Base-by-base conservation (phyloP, 2,113 vertebrate species). In the Catharus fuscescens region DNA sequence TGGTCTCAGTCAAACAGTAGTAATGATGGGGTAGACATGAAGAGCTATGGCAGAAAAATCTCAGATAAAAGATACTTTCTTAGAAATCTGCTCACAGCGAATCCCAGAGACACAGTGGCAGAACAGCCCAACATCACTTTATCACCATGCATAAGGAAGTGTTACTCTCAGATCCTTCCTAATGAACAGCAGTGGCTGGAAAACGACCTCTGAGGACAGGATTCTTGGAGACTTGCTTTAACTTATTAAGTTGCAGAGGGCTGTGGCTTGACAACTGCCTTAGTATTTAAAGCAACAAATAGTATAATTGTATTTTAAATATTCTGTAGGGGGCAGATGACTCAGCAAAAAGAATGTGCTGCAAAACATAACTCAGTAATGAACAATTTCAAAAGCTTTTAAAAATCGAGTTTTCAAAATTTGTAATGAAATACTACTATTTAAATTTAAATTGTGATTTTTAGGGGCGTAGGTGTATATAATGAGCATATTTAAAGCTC, bases 381-480 rank as follows among this genome's bases (percentile, higher is more conserved):
- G 13, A 80, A 56, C 26, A 34, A 47, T 19, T 77, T 29, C 12
- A 21, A 28, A 94, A 69, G 23, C 40, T 90, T 80, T 60, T 38
- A 50, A 93, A 94, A 92, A 71, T 23, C 3, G 2, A 72, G 31
- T 12, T 69, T 79, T 70, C 47, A 7, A 70, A 31, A 14, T 31
- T 85, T 88, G 80, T 21, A 54, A 61, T 28, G 17, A 57, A 88
- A 77, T 8, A 36, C 12, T 29, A 77, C 20, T 14, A 10, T 52
- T 59, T 81, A 74, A 52, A 62, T 44, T 48, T 21, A 81, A 56
- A 76, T 8, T 56, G 5, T 50, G 28, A 18, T 59, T 87, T 88
- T 65, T 34, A 69, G 9, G 29, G 25, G 17, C 0, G 0, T 1
- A 0, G 5, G 21, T 31, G 21, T 47, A 34, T 42, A n/a, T 28